phyloP scores from a whole-genome alignment of 2,888 invertebrate species.

The Phaonia tiefii region DNA sequence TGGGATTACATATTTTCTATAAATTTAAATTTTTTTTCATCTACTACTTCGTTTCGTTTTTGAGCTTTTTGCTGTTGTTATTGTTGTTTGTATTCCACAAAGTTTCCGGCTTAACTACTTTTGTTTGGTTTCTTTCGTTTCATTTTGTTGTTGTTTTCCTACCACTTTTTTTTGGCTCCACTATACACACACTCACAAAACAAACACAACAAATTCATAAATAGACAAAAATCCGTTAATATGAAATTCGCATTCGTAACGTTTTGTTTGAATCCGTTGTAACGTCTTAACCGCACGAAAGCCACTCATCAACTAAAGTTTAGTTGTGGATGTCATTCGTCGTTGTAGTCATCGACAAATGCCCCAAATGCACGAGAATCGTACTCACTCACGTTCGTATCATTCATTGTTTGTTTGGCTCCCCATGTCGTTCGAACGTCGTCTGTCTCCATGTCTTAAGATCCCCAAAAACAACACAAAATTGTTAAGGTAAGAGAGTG shows the following conservation, averaged over 20 bases:
- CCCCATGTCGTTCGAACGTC: background rate
- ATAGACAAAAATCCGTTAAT: conserved; percentile 50
- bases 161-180: conserved; percentile 38
- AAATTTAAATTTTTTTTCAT: conserved; percentile 66
- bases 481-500: conserved; percentile 9
- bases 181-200: conserved; percentile 7
- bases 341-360: conserved; percentile 41
- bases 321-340: conserved; percentile 64
- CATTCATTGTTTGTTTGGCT: conserved; percentile 23
- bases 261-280: conserved; percentile 5
- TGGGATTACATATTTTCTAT: conserved; percentile 27
- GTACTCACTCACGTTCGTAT: conserved; percentile 33
- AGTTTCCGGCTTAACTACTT: conserved; percentile 62
- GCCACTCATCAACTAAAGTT: conserved; percentile 63
- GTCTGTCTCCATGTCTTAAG: conserved; percentile 15
- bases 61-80: conserved; percentile 62
- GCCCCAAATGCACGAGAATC: conserved; percentile 23
- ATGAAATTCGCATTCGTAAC: conserved; percentile 31
- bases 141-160: conserved; percentile 31
- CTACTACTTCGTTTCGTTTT: conserved; percentile 66
- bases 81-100: conserved; percentile 41
- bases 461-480: conserved; percentile 10
- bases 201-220: background rate
- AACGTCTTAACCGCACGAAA: conserved; percentile 54
- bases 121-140: conserved; percentile 52